These are phyloP conservation scores for Paracentrotus lividus DNA, from an alignment of 53 echinoderm and acorn worm genomes.

Conservation along the genomic window DNA sequence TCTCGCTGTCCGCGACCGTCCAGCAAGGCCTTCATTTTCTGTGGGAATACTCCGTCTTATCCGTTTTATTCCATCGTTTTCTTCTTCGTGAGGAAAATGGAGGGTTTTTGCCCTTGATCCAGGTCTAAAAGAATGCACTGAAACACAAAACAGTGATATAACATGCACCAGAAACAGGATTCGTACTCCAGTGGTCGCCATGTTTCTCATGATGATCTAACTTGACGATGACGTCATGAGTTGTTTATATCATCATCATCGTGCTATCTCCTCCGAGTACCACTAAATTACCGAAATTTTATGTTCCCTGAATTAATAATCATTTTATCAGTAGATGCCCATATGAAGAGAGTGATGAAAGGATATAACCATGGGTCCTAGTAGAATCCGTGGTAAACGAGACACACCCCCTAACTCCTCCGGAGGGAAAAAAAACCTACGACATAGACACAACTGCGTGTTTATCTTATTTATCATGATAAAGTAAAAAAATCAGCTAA, in stretches of 20 bases:
- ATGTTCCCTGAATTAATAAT: not conserved
- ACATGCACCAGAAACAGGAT: not conserved
- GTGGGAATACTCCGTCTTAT: conserved; percentile 59
- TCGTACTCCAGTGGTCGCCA: not conserved
- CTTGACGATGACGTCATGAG: not conserved
- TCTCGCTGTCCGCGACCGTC: conserved; percentile 31
- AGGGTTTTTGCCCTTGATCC: conserved; percentile 86
- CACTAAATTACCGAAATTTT: not conserved
- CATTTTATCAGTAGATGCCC: not conserved
- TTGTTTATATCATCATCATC: not conserved
- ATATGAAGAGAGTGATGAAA: too few species aligned
- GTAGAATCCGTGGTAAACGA: too few species aligned
- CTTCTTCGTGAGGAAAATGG: conserved; percentile 74
- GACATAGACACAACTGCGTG: too few species aligned
- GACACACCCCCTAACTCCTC: conserved; percentile 56
- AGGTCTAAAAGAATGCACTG: conserved; percentile 65
- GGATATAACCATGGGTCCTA: too few species aligned
- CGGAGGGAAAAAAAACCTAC: too few species aligned
- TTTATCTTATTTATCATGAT: too few species aligned
- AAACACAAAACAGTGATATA: conserved; percentile 5
- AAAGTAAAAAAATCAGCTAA: too few species aligned
- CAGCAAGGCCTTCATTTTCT: not conserved
- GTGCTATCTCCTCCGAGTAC: not conserved
- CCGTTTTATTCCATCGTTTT: conserved; percentile 75
- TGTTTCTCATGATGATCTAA: not conserved